phyloP scores from a whole-genome alignment of 2,113 vertebrate genomes.

The Onychostoma macrolepis region DNA sequence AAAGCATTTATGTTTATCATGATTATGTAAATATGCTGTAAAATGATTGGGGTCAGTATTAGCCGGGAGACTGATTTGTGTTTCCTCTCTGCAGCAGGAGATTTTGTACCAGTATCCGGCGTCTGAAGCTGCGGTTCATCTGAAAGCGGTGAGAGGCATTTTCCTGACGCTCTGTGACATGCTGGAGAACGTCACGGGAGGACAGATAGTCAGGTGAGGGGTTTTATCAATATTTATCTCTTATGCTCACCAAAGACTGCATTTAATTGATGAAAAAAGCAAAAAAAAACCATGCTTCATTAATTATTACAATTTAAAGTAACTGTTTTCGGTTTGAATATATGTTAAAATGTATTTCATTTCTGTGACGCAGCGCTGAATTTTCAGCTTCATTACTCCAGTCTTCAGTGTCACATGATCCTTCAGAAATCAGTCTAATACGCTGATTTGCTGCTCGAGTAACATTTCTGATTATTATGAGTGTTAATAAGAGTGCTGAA shows the following conservation, averaged over 20 bases:
- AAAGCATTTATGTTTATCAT: background rate
- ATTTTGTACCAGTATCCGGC: conserved; percentile 93
- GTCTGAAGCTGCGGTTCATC: conserved; percentile 86
- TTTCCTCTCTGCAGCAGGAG: conserved; percentile 83
- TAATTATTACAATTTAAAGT: background rate
- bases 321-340: background rate
- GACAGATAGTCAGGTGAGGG: conserved; percentile 87
- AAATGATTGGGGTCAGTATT: background rate
- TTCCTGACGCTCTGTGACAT: conserved; percentile 97
- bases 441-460: background rate
- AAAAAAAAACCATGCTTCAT: no score
- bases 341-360: background rate
- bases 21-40: background rate
- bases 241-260: background rate
- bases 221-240: background rate
- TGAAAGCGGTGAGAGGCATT: conserved; percentile 92
- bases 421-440: background rate
- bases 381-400: background rate
- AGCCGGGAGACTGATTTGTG: background rate
- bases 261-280: background rate
- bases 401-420: background rate
- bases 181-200: conserved; percentile 91
- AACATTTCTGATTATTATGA: background rate
- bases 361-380: background rate
- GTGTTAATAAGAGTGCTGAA: no score